These are phyloP conservation scores for Epizoanthus scotinus DNA, from an alignment of 92 coral and sea anemone species.

Conservation along the genomic window DNA sequence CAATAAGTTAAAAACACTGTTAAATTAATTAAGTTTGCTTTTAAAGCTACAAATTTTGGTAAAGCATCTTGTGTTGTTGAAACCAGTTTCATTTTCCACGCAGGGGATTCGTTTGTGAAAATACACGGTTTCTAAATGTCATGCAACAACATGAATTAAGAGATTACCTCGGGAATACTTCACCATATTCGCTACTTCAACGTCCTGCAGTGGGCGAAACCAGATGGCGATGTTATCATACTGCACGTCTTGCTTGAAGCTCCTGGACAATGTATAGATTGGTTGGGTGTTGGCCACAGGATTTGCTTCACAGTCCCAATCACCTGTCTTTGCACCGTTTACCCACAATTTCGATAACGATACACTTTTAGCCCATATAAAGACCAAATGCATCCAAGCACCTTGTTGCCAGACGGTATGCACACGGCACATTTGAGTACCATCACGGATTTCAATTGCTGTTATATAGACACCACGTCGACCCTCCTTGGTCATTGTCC, in stretches of 20 bases:
- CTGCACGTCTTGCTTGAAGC: conserved; percentile 1
- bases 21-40: too few species aligned
- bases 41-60: too few species aligned
- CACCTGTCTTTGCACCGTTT: not conserved
- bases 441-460: conserved; percentile 12
- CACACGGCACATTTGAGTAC: conserved; percentile 17
- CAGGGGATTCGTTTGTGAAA: too few species aligned
- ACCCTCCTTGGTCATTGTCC: too few species aligned
- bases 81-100: too few species aligned
- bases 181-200: not conserved
- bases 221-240: conserved; percentile 43
- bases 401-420: not conserved
- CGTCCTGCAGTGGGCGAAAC: not conserved
- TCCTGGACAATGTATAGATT: conserved; percentile 6
- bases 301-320: not conserved
- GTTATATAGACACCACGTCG: too few species aligned
- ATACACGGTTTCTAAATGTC: too few species aligned
- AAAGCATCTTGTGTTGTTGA: too few species aligned
- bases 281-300: not conserved
- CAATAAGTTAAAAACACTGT: too few species aligned
- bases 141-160: not conserved
- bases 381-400: conserved; percentile 9
- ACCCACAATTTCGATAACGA: conserved; percentile 6
- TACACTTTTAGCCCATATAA: conserved; percentile 13
- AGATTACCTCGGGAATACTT: conserved; percentile 2